Evolutionary conservation across 2,113 vertebrate species (phyloP).

Genomic region (Dicentrarchus labrax): DNA sequence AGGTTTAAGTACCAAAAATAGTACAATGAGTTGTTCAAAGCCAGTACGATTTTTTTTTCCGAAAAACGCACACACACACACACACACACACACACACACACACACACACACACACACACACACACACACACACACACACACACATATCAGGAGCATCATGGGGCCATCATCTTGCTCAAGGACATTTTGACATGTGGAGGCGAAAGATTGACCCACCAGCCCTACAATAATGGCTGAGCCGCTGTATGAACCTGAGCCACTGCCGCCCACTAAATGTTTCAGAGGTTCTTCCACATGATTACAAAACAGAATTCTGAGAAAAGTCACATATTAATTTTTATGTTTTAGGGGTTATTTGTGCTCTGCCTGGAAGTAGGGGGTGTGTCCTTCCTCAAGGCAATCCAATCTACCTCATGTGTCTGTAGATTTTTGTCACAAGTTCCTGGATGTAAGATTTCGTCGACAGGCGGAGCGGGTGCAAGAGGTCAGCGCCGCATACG

Average conservation of each 20-base stretch:
- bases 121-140: background rate
- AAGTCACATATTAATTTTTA: background rate
- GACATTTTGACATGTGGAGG: constrained; percentile 10
- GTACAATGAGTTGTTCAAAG: background rate
- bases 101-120: background rate
- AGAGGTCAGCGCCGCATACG: constrained; percentile 44
- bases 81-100: background rate
- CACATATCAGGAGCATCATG: background rate
- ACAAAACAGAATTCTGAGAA: background rate
- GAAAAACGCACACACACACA: too few species aligned
- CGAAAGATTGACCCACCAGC: background rate
- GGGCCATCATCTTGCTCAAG: background rate
- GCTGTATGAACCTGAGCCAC: background rate
- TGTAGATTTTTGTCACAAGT: constrained; percentile 45
- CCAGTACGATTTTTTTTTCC: background rate
- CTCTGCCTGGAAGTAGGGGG: background rate
- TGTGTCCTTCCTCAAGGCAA: constrained; percentile 24
- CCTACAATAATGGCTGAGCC: background rate
- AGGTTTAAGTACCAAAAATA: background rate
- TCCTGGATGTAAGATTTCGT: constrained; percentile 33
- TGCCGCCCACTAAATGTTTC: background rate
- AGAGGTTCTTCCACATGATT: background rate
- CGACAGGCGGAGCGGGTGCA: constrained; percentile 2
- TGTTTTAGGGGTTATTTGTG: background rate
- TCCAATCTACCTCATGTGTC: constrained; percentile 43